Evolutionary conservation across 2,888 invertebrate genomes (phyloP).

Genomic region (Biston betularia): DNA sequence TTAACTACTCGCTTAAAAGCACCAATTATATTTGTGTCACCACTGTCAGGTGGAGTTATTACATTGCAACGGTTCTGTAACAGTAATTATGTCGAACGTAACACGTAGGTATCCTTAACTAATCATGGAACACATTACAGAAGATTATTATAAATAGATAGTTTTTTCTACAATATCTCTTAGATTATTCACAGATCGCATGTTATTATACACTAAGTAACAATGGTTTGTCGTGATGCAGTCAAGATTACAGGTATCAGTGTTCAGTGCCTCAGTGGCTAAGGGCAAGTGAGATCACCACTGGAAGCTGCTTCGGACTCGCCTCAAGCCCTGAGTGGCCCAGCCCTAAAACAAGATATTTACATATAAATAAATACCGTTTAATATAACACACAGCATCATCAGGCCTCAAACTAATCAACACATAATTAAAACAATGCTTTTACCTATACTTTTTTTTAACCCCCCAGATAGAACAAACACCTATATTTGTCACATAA

Average conservation of each 20-base stretch:
- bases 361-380: neutral
- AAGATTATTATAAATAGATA: constrained; percentile 88
- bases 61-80: constrained; percentile 87
- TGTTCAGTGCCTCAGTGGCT: constrained; percentile 82
- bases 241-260: constrained; percentile 88
- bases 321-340: constrained; percentile 89
- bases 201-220: constrained; percentile 88
- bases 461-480: no score
- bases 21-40: constrained; percentile 86
- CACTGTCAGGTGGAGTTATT: constrained; percentile 87
- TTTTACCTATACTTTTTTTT: no score
- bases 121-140: constrained; percentile 89
- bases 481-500: no score
- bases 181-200: constrained; percentile 90
- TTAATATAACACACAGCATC: neutral
- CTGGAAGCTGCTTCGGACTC: constrained; percentile 85
- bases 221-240: constrained; percentile 87
- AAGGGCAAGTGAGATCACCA: constrained; percentile 85
- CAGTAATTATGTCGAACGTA: constrained; percentile 85
- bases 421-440: no score
- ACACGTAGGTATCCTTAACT: constrained; percentile 85
- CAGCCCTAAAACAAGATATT: constrained; percentile 82
- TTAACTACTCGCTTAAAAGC: constrained; percentile 85
- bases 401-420: no score
- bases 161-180: constrained; percentile 86